A percentile compares a stretch with the other conserved stretches of the same genome.
phyloP scores from a whole-genome alignment of 2,113 vertebrate species.

The Ranitomeya variabilis region DNA sequence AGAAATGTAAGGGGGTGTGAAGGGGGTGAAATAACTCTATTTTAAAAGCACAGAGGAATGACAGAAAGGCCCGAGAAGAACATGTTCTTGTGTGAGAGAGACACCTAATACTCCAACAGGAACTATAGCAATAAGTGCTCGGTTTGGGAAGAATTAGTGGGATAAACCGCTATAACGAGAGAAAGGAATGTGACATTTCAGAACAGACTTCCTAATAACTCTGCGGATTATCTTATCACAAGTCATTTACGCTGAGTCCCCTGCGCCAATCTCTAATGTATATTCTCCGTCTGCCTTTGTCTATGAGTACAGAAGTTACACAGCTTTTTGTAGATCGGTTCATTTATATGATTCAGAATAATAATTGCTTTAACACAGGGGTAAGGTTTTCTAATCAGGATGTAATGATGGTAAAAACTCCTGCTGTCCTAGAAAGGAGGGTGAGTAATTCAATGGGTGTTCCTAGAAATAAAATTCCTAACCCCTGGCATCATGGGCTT shows the following conservation, averaged over 20 bases:
- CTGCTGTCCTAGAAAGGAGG: neutral
- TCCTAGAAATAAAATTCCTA: neutral
- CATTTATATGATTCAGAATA: neutral
- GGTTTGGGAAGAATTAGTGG: constrained; percentile 45
- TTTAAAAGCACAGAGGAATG: constrained; percentile 33
- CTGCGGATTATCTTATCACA: neutral
- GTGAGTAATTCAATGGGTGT: neutral
- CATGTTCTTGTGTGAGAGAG: constrained; percentile 53
- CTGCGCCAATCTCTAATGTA: neutral
- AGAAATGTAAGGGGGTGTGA: constrained; percentile 36
- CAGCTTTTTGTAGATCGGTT: neutral
- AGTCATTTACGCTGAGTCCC: neutral
- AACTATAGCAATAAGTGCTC: constrained; percentile 28
- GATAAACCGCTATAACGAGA: constrained; percentile 21
- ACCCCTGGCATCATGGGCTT: neutral
- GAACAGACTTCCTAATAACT: neutral
- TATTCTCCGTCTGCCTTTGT: neutral
- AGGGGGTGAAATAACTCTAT: constrained; percentile 48
- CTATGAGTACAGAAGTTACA: neutral
- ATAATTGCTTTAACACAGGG: neutral
- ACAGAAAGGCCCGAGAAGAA: constrained; percentile 31
- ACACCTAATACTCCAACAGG: constrained; percentile 49
- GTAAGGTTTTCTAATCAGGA: neutral
- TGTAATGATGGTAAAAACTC: neutral
- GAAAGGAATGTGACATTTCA: constrained; percentile 47